Base-by-base conservation (phyloP, 2,113 vertebrate species). In the Hassar affinis region DNA sequence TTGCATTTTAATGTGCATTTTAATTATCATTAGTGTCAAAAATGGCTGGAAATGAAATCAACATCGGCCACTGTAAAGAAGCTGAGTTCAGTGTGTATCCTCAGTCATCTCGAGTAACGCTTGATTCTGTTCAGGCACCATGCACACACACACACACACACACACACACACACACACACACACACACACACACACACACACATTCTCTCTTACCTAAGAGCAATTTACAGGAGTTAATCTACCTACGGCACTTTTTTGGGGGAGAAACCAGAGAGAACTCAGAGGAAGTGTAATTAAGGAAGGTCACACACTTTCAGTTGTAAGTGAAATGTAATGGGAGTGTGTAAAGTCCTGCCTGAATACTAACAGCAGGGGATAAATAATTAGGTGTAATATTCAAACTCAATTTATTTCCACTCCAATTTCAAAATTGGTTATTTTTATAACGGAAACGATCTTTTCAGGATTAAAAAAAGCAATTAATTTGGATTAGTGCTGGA, bases 1-100 rank as follows among this genome's bases (percentile, higher is more conserved):
- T 75, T 27, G 27, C 42, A 20, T 61, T 81, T 84, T 62, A 59
- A 49, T 82, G 68, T 27, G 27, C 42, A 20, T 61, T 81, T 84
- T 62, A 59, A 49, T 79, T 33, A 35, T 64, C 75, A 72, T 30
- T 25, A 64, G 33, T 20, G 30, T 17, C 14, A 6, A 42, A 35
- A 68, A 54, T n/a, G 6, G 30, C 27, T 76, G 18, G 6, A 42
- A 42, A 25, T 56, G 22, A 68, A 69, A 68, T 74, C 74, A 61
- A 56, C 76, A 59, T 68, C 52, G 51, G 54, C 3, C 1, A 71
- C 38, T 42, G 35, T 10, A 42, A 10, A 42, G 38, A 69, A 42
- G 66, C 4, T 9, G 35, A n/a, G 42, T 25, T 64, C 30, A 2
- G 14, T 33, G 30, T 17, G 27, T 33, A 15, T 33, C 30, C 18